Percentiles rank a stretch among this genome's conserved stretches.
Conservation (phyloP, 2,888 invertebrate species). For the Kuschelorhynchus macadamiae region DNA sequence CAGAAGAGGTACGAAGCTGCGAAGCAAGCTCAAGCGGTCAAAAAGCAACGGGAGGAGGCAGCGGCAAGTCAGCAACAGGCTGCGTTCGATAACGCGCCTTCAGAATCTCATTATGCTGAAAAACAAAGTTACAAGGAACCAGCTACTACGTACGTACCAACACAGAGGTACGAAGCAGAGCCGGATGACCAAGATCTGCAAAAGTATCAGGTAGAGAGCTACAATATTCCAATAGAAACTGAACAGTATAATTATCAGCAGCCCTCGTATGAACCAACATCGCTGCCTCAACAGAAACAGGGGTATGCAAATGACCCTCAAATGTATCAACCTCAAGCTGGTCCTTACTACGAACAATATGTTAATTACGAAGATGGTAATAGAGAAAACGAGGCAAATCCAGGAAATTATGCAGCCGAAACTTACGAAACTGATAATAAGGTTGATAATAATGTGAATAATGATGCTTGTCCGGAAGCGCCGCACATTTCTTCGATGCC, state of each 20-base stretch:
- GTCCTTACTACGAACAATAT: conserved; percentile 2
- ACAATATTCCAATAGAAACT: background rate
- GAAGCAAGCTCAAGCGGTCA: conserved; percentile 1
- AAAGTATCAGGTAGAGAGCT: conserved; percentile 24
- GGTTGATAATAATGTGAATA: background rate
- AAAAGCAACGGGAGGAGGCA: background rate
- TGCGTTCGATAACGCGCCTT: background rate
- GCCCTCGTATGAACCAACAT: background rate
- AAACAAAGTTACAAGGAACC: background rate
- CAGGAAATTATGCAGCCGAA: background rate
- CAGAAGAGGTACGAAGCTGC: conserved; percentile 18
- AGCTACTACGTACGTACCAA: background rate
- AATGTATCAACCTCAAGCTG: background rate
- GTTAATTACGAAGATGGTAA: conserved; percentile 6
- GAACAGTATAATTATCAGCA: conserved; percentile 20
- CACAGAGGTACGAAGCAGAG: background rate
- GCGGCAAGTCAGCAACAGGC: background rate
- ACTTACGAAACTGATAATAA: background rate
- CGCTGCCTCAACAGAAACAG: background rate
- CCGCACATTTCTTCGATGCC: conserved; percentile 18
- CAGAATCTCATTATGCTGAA: background rate
- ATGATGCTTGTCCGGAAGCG: conserved; percentile 25
- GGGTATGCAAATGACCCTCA: background rate
- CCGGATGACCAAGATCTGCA: conserved; percentile 28
- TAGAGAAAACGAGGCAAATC: background rate